These are phyloP conservation scores for Agrotis segetum DNA, from an alignment of 2,888 invertebrate genomes.

Conservation along the genomic window DNA sequence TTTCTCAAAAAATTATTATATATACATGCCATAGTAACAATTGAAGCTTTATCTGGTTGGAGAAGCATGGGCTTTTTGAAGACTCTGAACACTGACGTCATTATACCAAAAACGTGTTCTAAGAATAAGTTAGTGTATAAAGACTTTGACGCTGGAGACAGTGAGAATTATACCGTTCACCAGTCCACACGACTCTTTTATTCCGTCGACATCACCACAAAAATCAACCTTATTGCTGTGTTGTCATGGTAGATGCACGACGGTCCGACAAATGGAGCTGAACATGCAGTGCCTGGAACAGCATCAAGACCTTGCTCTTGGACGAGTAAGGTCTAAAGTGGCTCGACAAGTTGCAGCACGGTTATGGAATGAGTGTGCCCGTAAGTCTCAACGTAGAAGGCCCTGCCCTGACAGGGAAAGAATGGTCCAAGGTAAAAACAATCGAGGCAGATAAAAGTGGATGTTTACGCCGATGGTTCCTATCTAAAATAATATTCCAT, in stretches of 20 bases:
- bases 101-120: neutral
- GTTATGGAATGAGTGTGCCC: neutral
- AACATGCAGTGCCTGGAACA: neutral
- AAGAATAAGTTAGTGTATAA: no score
- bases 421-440: neutral
- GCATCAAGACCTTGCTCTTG: constrained; percentile 8
- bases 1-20: neutral
- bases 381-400: neutral
- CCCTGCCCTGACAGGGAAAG: neutral
- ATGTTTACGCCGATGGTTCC: neutral
- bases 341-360: neutral
- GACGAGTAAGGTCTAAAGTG: constrained; percentile 1
- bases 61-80: constrained; percentile 8
- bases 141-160: no score
- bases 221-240: no score
- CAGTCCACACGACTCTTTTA: no score
- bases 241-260: neutral
- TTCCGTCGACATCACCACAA: no score
- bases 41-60: constrained; percentile 4
- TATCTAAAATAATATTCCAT: neutral
- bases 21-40: constrained; percentile 1
- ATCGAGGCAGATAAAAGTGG: neutral
- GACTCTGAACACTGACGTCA: constrained; percentile 1
- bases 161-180: no score
- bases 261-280: neutral